A percentile compares a stretch with the other conserved stretches of the same genome.
These are phyloP conservation scores for Gambusia holbrooki DNA, from an alignment of 2,113 vertebrate species.

Conservation along the genomic window DNA sequence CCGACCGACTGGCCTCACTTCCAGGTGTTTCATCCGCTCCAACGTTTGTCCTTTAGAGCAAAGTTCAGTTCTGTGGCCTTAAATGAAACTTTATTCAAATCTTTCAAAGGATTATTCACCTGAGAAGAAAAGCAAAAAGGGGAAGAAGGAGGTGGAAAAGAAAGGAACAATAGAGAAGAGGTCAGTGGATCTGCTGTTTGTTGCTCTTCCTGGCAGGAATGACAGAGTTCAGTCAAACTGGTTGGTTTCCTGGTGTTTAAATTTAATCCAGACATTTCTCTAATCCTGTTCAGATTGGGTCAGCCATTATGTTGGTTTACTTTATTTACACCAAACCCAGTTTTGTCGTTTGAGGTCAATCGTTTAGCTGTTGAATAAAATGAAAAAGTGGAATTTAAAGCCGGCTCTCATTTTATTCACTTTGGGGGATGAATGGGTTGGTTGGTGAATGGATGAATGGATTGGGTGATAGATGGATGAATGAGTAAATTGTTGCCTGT, in stretches of 20 bases:
- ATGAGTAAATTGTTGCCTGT: not conserved
- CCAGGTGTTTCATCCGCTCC: constrained; percentile 66
- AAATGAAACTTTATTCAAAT: not conserved
- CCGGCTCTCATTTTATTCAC: no score
- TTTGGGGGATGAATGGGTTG: no score
- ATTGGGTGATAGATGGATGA: no score
- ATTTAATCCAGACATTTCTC: not conserved
- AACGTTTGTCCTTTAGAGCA: no score
- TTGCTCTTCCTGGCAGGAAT: no score
- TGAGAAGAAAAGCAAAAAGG: constrained; percentile 80
- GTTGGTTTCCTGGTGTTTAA: not conserved
- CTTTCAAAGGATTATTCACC: constrained; percentile 79
- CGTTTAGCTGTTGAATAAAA: no score
- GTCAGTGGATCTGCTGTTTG: constrained; percentile 47
- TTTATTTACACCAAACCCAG: not conserved
- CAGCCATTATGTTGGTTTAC: not conserved
- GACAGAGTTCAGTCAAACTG: not conserved
- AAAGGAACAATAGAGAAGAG: constrained; percentile 77
- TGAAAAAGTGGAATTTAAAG: not conserved
- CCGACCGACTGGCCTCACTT: constrained; percentile 87
- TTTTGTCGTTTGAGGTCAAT: no score
- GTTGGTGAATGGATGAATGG: no score
- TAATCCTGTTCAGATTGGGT: no score
- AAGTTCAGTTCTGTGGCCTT: accelerated
- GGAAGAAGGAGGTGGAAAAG: constrained; percentile 74